A percentile compares a stretch with the other conserved stretches of the same genome.
phyloP scores from a whole-genome alignment of 2,113 vertebrate genomes.

The Amphiprion percula region DNA sequence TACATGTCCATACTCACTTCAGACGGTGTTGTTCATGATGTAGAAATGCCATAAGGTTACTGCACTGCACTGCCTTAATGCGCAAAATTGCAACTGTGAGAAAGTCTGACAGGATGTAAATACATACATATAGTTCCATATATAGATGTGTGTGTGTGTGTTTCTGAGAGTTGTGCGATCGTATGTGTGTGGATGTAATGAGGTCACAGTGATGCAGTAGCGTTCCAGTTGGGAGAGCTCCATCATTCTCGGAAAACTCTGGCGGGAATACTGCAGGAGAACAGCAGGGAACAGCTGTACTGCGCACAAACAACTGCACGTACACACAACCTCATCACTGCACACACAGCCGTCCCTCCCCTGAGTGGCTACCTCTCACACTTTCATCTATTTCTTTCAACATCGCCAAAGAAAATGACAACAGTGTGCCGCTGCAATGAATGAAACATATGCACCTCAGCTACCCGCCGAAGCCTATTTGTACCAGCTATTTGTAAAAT shows the following conservation, averaged over 20 bases:
- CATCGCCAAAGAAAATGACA: constrained; percentile 22
- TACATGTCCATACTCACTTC: not conserved
- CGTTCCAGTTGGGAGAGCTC: constrained; percentile 83
- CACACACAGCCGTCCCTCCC: constrained; percentile 2
- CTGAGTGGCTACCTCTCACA: constrained; percentile 38
- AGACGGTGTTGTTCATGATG: not conserved
- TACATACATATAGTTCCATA: not conserved
- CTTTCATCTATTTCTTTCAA: constrained; percentile 56
- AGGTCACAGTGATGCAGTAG: constrained; percentile 77
- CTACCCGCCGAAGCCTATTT: constrained; percentile 7
- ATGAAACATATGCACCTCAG: not conserved
- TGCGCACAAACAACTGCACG: constrained; percentile 25
- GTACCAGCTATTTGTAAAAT: not conserved
- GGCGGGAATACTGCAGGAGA: constrained; percentile 79
- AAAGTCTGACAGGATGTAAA: not conserved
- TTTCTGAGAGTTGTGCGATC: constrained; percentile 16
- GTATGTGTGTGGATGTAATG: constrained; percentile 79
- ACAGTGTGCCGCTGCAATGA: constrained; percentile 5
- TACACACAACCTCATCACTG: not conserved
- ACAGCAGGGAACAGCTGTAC: constrained; percentile 74
- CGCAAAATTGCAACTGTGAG: not conserved
- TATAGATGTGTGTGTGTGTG: constrained; percentile 2
- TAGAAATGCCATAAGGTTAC: not conserved
- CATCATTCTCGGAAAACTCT: constrained; percentile 82
- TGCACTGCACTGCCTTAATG: not conserved